These are phyloP conservation scores for Anomalospiza imberbis DNA, from an alignment of 2,797 vertebrate genomes.

Conservation along the genomic window DNA sequence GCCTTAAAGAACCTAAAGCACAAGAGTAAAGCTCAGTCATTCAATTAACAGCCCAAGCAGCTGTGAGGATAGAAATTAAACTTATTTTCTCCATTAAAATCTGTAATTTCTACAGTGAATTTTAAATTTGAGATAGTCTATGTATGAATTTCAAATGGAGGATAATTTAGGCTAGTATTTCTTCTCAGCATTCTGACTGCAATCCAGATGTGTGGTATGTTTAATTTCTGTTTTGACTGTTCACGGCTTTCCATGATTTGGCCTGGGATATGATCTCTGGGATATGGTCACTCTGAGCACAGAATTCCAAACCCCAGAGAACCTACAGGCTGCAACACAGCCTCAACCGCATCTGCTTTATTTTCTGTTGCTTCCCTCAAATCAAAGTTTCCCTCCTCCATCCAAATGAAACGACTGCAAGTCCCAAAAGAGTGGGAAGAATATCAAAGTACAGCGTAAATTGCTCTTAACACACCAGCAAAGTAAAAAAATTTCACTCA, in stretches of 20 bases:
- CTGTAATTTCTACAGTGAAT: neutral
- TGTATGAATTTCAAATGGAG: neutral
- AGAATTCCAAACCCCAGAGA: neutral
- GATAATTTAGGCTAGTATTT: neutral
- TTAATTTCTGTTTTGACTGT: neutral
- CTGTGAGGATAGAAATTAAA: neutral
- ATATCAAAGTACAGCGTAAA: neutral
- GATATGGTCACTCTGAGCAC: neutral
- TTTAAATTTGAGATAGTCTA: neutral
- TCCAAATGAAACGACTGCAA: neutral
- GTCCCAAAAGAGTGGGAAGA: neutral
- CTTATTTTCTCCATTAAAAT: neutral
- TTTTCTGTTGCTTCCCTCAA: neutral
- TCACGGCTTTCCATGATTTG: neutral
- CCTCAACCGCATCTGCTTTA: neutral
- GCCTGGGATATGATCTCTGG: neutral
- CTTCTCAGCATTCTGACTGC: neutral
- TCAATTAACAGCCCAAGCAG: neutral
- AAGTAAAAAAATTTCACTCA: conserved; percentile 13
- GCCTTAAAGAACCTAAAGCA: neutral
- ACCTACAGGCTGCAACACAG: neutral
- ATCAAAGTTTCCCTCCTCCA: neutral
- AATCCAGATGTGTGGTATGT: neutral
- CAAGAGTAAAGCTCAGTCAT: neutral
- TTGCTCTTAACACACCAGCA: neutral